Percentiles rank a stretch among this genome's conserved stretches.
These are phyloP conservation scores for Crotalus viridis DNA, from an alignment of 2,113 vertebrate genomes.

Conservation along the genomic window DNA sequence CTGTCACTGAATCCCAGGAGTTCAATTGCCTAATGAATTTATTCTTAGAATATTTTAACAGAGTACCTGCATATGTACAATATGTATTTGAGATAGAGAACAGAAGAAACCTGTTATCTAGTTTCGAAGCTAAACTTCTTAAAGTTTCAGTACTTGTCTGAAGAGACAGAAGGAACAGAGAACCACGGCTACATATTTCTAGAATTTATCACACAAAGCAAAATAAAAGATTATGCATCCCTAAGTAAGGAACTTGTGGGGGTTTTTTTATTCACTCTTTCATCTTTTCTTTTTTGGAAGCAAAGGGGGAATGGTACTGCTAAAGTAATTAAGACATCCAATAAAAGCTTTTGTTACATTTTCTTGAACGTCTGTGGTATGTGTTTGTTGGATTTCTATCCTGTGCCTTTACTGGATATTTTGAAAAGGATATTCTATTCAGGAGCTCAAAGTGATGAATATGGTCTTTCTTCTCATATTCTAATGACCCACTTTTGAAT, in stretches of 20 bases:
- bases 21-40: not conserved
- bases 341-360: not conserved
- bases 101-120: not conserved
- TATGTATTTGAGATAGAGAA: not conserved
- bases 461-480: not conserved
- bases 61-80: slow-evolving; percentile 9
- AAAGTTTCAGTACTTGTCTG: not conserved
- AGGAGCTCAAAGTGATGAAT: not conserved
- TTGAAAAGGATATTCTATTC: not conserved
- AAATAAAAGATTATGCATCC: not conserved
- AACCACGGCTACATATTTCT: not conserved
- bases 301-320: rapidly evolving
- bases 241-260: not conserved
- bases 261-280: rapidly evolving
- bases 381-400: not conserved
- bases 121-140: slow-evolving; percentile 13
- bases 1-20: not conserved
- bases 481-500: not conserved
- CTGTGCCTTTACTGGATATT: not conserved
- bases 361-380: not conserved
- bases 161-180: not conserved
- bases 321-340: rapidly evolving
- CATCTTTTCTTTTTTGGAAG: rapidly evolving
- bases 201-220: slow-evolving; percentile 6
- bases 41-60: slow-evolving; percentile 10